phyloP scores from a whole-genome alignment of 2,888 invertebrate species.

The Camptogramma bilineatum region DNA sequence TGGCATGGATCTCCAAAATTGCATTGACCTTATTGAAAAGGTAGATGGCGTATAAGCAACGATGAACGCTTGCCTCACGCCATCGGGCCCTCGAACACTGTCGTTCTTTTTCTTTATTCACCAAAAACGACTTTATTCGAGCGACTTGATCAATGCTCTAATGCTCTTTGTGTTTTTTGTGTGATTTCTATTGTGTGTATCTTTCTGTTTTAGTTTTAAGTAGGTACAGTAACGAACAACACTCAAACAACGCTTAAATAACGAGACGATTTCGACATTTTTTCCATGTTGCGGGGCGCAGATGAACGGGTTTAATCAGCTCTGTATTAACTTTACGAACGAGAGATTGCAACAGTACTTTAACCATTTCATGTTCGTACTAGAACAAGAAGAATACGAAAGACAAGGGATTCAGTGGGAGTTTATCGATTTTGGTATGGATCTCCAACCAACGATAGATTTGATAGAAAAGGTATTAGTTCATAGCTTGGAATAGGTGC shows the following conservation, averaged over 20 bases:
- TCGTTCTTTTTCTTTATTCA: conserved; percentile 37
- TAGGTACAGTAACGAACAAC: conserved; percentile 32
- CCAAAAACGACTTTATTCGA: conserved; percentile 59
- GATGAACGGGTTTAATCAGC: conserved; percentile 97
- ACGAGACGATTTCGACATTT: conserved; percentile 55
- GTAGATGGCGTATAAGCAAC: conserved; percentile 87
- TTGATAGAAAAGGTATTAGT: conserved; percentile 94
- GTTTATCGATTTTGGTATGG: conserved; percentile 98
- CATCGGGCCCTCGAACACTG: conserved; percentile 68
- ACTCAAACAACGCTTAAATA: conserved; percentile 42
- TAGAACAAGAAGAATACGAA: conserved; percentile 98
- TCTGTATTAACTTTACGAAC: conserved; percentile 98
- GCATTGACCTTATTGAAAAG: conserved; percentile 98
- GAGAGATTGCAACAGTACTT: conserved; percentile 98
- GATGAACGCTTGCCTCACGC: conserved; percentile 82
- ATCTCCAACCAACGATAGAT: conserved; percentile 95
- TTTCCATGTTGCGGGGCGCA: conserved; percentile 79
- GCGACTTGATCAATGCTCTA: conserved; percentile 71
- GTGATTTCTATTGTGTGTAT: conserved; percentile 65
- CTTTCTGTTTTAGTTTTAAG: conserved; percentile 44
- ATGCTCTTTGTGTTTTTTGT: conserved; percentile 64
- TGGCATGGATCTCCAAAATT: conserved; percentile 97
- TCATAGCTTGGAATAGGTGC: conserved; percentile 67
- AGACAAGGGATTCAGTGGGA: conserved; percentile 95
- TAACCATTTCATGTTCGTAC: conserved; percentile 98